Evolutionary conservation across 2,113 vertebrate genomes (phyloP).

Genomic region (Rynchops niger): DNA sequence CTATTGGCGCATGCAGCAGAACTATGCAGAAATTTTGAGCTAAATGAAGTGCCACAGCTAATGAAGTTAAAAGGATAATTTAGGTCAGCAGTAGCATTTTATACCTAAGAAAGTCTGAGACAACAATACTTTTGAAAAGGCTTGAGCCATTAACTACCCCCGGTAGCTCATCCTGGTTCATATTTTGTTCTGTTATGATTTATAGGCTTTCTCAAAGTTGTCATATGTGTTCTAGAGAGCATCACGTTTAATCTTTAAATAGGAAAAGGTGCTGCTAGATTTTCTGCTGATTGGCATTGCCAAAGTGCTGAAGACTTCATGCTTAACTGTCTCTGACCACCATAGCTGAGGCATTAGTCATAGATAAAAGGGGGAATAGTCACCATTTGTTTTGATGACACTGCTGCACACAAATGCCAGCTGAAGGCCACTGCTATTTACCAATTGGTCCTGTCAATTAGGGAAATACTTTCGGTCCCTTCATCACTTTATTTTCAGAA

Average conservation of each 20-base stretch:
- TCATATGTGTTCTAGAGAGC: not conserved
- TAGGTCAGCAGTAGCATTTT: not conserved
- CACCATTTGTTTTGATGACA: not conserved
- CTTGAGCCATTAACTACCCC: not conserved
- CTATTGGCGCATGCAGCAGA: not conserved
- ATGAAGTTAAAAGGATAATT: not conserved
- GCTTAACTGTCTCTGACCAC: not conserved
- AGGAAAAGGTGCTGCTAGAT: not conserved
- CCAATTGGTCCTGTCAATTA: not conserved
- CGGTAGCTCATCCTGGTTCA: not conserved
- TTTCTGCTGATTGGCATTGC: not conserved
- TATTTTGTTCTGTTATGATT: not conserved
- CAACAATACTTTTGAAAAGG: not conserved
- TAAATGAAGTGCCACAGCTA: not conserved
- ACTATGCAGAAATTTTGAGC: not conserved
- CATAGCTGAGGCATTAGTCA: not conserved
- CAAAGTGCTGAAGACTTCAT: not conserved
- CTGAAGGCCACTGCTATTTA: not conserved
- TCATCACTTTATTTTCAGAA: not conserved
- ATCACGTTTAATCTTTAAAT: fast-evolving
- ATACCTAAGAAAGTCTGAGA: not conserved
- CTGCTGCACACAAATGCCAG: not conserved
- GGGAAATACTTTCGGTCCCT: not conserved
- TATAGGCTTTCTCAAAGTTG: not conserved
- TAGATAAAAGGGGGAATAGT: not conserved